Conservation (phyloP, 1,140 invertebrate genomes). For the Lepidurus apus region DNA sequence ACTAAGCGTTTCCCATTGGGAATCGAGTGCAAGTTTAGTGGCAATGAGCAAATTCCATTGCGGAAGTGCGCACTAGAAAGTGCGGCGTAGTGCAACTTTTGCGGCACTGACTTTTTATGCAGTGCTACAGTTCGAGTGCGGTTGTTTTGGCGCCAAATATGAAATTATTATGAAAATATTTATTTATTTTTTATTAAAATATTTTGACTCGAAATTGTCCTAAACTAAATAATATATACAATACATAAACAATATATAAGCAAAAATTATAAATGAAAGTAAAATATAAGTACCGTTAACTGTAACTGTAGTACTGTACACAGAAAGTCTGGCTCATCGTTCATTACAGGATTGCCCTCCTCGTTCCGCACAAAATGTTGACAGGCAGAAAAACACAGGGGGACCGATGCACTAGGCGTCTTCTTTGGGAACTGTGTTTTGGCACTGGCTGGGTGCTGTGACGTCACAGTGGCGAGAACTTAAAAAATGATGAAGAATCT, state of each 20-base stretch:
- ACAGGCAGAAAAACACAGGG: neutral
- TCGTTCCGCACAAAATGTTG: neutral
- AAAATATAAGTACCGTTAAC: neutral
- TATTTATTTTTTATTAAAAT: no score
- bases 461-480: no score
- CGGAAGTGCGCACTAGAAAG: neutral
- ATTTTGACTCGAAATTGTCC: neutral
- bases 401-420: neutral
- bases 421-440: neutral
- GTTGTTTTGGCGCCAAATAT: neutral
- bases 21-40: neutral
- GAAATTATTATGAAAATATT: no score
- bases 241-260: neutral
- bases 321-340: neutral
- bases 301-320: neutral
- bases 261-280: neutral
- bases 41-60: neutral
- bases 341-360: neutral
- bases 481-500: no score
- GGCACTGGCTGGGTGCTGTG: neutral
- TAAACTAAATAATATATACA: no score
- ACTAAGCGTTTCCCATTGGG: neutral
- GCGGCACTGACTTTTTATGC: neutral
- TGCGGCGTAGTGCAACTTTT: neutral
- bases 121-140: neutral